Conservation (phyloP, 2,113 vertebrate species). For the Rhombomys opimus region DNA sequence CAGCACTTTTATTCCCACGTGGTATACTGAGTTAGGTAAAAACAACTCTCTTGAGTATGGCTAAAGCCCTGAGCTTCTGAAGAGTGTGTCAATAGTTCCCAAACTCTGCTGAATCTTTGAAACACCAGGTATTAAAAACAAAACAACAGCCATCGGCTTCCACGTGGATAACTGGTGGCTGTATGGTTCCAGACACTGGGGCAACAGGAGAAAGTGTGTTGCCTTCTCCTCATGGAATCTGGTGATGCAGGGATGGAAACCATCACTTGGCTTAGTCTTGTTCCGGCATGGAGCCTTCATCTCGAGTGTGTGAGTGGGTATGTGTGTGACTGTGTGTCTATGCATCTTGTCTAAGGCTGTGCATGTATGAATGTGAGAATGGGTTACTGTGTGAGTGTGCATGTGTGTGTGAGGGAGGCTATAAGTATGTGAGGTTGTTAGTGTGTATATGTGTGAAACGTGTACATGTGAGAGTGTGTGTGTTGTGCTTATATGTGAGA, state of each 20-base stretch:
- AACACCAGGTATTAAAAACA: not conserved
- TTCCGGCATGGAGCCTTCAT: not conserved
- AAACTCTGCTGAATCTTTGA: not conserved
- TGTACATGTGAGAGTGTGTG: not conserved
- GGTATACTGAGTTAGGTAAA: not conserved
- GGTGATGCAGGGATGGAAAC: not conserved
- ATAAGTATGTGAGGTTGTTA: not conserved
- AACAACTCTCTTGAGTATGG: not conserved
- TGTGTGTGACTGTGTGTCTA: not conserved
- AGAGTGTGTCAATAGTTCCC: not conserved
- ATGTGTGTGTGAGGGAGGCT: not conserved
- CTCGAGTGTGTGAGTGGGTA: not conserved
- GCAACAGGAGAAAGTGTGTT: not conserved
- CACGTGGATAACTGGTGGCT: not conserved
- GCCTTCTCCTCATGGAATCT: not conserved
- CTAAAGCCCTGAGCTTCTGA: not conserved
- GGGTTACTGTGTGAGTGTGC: too few species aligned
- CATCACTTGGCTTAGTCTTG: not conserved
- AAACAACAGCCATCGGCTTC: not conserved
- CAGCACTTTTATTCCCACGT: not conserved
- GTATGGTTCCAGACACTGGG: not conserved
- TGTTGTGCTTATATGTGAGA: not conserved
- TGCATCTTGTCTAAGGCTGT: not conserved
- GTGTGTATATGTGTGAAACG: not conserved
- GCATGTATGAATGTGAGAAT: not conserved